Conservation (phyloP, 2,888 invertebrate genomes). For the Ellobium chinense region DNA sequence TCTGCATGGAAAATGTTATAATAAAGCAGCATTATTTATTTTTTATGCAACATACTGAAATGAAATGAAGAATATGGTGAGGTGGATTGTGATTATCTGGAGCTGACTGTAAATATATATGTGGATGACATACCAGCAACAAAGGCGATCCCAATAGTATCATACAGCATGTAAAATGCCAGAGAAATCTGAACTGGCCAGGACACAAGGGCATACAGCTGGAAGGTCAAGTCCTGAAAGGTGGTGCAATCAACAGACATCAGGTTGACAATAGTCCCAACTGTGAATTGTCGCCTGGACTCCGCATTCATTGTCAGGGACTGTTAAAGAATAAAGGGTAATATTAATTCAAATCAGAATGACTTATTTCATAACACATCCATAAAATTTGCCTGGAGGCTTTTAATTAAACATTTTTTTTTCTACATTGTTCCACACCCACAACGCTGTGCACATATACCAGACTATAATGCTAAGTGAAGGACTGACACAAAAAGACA, state of each 20-base stretch:
- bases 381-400: no score
- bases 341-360: background rate
- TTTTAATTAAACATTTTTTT: no score
- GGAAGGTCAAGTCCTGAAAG: slow-evolving; percentile 63
- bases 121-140: slow-evolving; percentile 85
- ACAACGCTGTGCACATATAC: no score
- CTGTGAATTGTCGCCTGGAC: slow-evolving; percentile 76
- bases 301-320: slow-evolving; percentile 79
- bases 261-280: slow-evolving; percentile 80
- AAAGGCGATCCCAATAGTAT: slow-evolving; percentile 85
- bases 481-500: no score
- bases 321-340: slow-evolving; percentile 25
- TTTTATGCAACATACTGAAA: no score
- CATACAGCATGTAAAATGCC: slow-evolving; percentile 58
- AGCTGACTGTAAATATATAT: no score
- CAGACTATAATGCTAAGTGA: no score
- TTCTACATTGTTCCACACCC: no score
- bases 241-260: slow-evolving; percentile 80
- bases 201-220: slow-evolving; percentile 51
- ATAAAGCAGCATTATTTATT: background rate
- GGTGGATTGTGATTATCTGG: no score
- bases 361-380: no score
- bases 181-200: slow-evolving; percentile 59
- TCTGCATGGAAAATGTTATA: no score
- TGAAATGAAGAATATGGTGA: no score